Base-by-base conservation (phyloP, 2,797 vertebrate genomes). In the Nannoperca obscura region DNA sequence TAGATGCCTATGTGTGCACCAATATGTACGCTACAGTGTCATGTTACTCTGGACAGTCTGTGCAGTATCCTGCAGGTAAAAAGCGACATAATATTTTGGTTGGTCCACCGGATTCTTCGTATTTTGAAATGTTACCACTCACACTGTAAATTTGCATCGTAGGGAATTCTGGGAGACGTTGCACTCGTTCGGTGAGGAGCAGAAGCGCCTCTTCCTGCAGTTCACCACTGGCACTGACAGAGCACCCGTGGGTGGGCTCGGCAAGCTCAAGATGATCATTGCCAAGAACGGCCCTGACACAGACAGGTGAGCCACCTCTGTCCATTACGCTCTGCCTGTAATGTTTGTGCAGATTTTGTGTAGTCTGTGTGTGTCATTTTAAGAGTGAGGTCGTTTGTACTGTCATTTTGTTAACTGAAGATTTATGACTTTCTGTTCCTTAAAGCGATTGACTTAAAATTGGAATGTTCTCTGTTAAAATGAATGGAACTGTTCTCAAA, bases 151-250 rank as follows among this genome's bases (percentile, higher is more conserved):
- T 61, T 32, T 60, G 20, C 54, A 0, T 40, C 13, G 3, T 50
- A 99, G 98, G 92, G 97, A 99, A 85, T 99, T 99, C 91, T 99
- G 98, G 98, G 98, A 99, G 92, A 97, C 97, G 3, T 96, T 99
- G 91, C 97, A 99, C 94, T 97, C 96, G 20, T 99, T 99, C 76
- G 97, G 96, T 2, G 97, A 99, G 85, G 98, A 99, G 82, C 97
- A 99, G 95, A 99, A 99, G 96, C 96, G 98, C 83, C 94, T 99
- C 46, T 99, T 99, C 94, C 94, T 99, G 86, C 98, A 99, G 95
- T 99, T 99, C 96, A 99, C 98, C 92, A 99, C 97, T 0, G 98
- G 98, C 91, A 99, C 98, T 58, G 98, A 99, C 95, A 93, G 98
- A 93, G 98, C 98, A 32, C 98, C 98, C 1, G 98, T 99, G 71